phyloP scores from a whole-genome alignment of 2,888 invertebrate species.

The Stenchaetothrips biformis region DNA sequence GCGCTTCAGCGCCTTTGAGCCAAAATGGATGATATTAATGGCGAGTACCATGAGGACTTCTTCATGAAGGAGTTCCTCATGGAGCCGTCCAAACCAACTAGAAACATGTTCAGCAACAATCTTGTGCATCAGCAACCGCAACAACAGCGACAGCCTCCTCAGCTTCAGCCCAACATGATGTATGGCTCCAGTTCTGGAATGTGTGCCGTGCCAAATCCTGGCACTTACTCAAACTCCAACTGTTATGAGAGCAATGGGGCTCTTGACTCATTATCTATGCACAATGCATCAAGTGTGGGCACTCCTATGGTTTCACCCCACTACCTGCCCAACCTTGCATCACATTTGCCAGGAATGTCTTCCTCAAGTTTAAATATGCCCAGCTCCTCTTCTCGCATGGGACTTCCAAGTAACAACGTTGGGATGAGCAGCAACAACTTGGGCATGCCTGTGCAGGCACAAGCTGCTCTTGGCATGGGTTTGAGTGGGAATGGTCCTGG shows the following conservation, averaged over 20 bases:
- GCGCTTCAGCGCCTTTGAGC: not conserved
- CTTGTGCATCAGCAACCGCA: not conserved
- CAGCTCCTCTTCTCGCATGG: not conserved
- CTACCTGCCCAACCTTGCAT: slow-evolving; percentile 2
- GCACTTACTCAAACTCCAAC: not conserved
- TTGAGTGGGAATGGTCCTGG: not conserved
- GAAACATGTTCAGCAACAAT: slow-evolving; percentile 10
- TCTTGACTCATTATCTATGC: not conserved
- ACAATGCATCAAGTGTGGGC: slow-evolving; percentile 9
- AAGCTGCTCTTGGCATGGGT: not conserved
- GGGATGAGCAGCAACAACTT: not conserved
- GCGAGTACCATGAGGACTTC: slow-evolving; percentile 1
- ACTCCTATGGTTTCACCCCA: not conserved
- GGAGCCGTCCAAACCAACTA: not conserved
- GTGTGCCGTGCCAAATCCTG: not conserved
- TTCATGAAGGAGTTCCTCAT: slow-evolving; percentile 21
- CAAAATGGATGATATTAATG: not conserved
- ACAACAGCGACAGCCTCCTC: not conserved
- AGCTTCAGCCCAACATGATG: not conserved
- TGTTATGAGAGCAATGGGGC: not conserved
- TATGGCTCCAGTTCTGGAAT: not conserved
- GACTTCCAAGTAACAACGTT: not conserved
- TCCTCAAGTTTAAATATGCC: not conserved
- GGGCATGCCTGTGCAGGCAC: not conserved
- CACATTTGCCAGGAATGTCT: slow-evolving; percentile 4